Evolutionary conservation across 2,888 invertebrate species (phyloP).

Genomic region (Agrotis segetum): DNA sequence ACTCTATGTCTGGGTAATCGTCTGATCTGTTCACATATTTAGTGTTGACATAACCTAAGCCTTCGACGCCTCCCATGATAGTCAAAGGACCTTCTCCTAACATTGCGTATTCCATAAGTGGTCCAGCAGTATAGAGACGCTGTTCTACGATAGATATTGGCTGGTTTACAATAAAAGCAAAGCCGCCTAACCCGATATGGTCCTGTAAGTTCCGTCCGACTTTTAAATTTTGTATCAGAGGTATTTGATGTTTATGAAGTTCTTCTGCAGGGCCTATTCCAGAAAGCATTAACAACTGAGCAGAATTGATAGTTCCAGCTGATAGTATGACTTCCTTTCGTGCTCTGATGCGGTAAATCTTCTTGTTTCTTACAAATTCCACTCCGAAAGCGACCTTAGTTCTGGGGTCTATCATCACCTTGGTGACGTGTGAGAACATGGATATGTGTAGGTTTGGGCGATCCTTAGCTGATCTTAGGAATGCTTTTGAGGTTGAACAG

Average conservation of each 20-base stretch:
- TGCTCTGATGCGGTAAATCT: slow-evolving; percentile 94
- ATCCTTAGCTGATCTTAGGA: slow-evolving; percentile 94
- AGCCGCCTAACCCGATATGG: slow-evolving; percentile 96
- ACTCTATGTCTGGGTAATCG: slow-evolving; percentile 97
- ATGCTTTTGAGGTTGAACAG: slow-evolving; percentile 97
- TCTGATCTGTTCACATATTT: slow-evolving; percentile 95
- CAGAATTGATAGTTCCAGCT: slow-evolving; percentile 97
- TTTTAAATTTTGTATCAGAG: slow-evolving; percentile 94
- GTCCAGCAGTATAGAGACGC: slow-evolving; percentile 94
- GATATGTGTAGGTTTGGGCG: slow-evolving; percentile 96
- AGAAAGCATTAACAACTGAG: slow-evolving; percentile 98
- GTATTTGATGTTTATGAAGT: slow-evolving; percentile 94
- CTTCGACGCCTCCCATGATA: slow-evolving; percentile 97
- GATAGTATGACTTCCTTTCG: slow-evolving; percentile 97
- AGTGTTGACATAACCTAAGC: slow-evolving; percentile 97
- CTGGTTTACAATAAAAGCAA: slow-evolving; percentile 95
- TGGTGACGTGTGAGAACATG: slow-evolving; percentile 95
- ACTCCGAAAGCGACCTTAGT: slow-evolving; percentile 96
- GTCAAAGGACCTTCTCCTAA: slow-evolving; percentile 96
- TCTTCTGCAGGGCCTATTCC: slow-evolving; percentile 96
- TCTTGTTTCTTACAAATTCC: slow-evolving; percentile 94
- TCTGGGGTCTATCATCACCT: slow-evolving; percentile 93
- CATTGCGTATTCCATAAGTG: slow-evolving; percentile 95
- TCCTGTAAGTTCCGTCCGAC: slow-evolving; percentile 97
- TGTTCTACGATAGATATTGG: slow-evolving; percentile 95